phyloP scores from a whole-genome alignment of 2,888 invertebrate genomes.

The Synanthedon myopaeformis region DNA sequence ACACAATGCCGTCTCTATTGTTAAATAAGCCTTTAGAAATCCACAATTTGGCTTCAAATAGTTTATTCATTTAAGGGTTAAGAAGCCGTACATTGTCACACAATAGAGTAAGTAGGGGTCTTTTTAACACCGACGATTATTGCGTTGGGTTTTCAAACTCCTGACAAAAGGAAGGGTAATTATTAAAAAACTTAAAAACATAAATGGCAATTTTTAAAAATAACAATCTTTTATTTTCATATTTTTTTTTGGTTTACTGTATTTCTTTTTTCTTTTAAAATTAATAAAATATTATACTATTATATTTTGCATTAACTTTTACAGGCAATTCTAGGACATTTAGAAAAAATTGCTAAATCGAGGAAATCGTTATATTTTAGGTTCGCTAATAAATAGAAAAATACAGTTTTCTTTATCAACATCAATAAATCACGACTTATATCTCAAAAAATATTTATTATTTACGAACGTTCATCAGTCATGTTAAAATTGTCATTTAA shows the following conservation, averaged over 20 bases:
- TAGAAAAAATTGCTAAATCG: too few species aligned
- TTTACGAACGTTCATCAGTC: conserved; percentile 20
- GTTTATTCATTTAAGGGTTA: conserved; percentile 56
- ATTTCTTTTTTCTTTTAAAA: too few species aligned
- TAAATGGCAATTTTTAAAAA: too few species aligned
- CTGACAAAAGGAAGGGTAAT: conserved; percentile 45
- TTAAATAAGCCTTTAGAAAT: conserved; percentile 43
- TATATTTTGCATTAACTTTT: too few species aligned
- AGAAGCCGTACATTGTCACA: conserved; percentile 55
- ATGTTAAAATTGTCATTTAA: conserved; percentile 40
- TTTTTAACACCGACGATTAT: conserved; percentile 61
- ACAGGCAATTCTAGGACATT: too few species aligned
- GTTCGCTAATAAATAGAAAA: too few species aligned
- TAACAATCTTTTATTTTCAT: too few species aligned
- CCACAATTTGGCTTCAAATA: conserved; percentile 54
- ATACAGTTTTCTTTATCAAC: too few species aligned
- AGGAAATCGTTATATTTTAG: too few species aligned
- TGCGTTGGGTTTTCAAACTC: conserved; percentile 37
- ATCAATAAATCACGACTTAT: conserved; percentile 9
- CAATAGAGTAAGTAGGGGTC: conserved; percentile 38
- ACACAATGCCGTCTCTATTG: not conserved
- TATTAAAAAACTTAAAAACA: conserved; percentile 3
- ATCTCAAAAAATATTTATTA: conserved; percentile 23
- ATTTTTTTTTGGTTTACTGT: too few species aligned
- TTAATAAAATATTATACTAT: too few species aligned